phyloP scores from a whole-genome alignment of 2,888 invertebrate species.

The Hecatera dysodea region DNA sequence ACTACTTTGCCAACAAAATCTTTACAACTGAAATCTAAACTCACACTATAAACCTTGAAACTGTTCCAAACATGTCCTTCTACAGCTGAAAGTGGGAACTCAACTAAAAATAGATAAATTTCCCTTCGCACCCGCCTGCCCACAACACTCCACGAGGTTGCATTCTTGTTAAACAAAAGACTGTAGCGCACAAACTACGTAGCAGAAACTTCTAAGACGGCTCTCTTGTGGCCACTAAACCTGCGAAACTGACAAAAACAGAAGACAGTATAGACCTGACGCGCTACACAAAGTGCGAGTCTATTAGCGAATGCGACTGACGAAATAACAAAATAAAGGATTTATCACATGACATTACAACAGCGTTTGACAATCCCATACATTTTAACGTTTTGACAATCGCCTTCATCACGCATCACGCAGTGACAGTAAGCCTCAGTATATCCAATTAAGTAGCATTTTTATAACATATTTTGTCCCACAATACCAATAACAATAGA shows the following conservation, averaged over 20 bases:
- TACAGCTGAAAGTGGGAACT: slow-evolving; percentile 25
- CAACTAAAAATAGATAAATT: slow-evolving; percentile 65
- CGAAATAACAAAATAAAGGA: no score
- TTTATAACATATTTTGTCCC: no score
- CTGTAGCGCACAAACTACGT: slow-evolving; percentile 73
- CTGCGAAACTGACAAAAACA: slow-evolving; percentile 45
- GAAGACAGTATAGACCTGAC: background rate
- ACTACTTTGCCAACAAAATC: background rate
- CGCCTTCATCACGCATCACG: no score
- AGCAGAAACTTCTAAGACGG: slow-evolving; percentile 60
- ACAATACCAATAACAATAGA: no score
- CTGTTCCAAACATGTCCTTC: slow-evolving; percentile 21
- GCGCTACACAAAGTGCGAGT: no score
- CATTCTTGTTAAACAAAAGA: slow-evolving; percentile 82
- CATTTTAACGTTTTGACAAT: no score
- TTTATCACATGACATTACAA: no score
- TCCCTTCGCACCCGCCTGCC: slow-evolving; percentile 62
- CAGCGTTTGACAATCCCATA: no score
- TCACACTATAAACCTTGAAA: slow-evolving; percentile 22
- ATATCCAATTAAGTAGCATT: no score
- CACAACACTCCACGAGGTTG: slow-evolving; percentile 71
- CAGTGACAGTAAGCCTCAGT: no score
- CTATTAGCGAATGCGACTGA: no score
- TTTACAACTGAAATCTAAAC: slow-evolving; percentile 2
- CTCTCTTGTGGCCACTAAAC: slow-evolving; percentile 62